Base-by-base conservation (phyloP, 2,797 vertebrate genomes). In the Microchirus variegatus region DNA sequence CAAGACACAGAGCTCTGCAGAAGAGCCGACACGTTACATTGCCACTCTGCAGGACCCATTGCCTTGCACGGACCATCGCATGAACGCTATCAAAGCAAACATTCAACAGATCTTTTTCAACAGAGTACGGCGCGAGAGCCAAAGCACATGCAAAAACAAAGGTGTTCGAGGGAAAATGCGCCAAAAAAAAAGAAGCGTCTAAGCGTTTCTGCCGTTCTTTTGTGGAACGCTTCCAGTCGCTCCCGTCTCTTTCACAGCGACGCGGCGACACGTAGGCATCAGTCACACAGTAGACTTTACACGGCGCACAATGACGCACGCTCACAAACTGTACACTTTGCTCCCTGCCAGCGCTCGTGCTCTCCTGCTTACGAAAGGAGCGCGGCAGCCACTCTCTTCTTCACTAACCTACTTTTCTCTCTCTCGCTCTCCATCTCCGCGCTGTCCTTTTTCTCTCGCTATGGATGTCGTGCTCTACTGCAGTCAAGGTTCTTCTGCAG, bases 401-500 rank as follows among this genome's bases (percentile, higher is more conserved):
- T 83, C 60, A 17, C 26, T 84, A 89, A 90, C 88, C 88, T 89
- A 88, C 80, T 89, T 89, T 85, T 74, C n/a, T 59, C 59, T 47
- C 53, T 43, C 61, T 63, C 13, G n/a, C n/a, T n/a, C n/a, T n/a
- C n/a, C n/a, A n/a, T n/a, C n/a, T n/a, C n/a, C n/a, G n/a, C 3
- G 12, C 14, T 13, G 55, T 56, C 26, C 35, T 11, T 54, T 69
- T 71, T 54, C 7, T 3, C 67, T 74, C 49, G 70, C 75, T 75
- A 66, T 51, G 65, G 67, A 77, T 86, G 78, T 80, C 78, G 87
- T 44, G 55, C 73, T n/a, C n/a, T n/a, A n/a, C n/a, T 64, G 5
- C 6, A 81, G 70, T 77, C 54, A n/a, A n/a, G 15, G 77, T 87
- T 82, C 69, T n/a, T n/a, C 70, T 31, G 61, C 49, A n/a, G 58